Evolutionary conservation across 2,113 vertebrate species (phyloP), one percentile per base, ranked within the genome.

Genomic region (Microcebus jonahi): DNA sequence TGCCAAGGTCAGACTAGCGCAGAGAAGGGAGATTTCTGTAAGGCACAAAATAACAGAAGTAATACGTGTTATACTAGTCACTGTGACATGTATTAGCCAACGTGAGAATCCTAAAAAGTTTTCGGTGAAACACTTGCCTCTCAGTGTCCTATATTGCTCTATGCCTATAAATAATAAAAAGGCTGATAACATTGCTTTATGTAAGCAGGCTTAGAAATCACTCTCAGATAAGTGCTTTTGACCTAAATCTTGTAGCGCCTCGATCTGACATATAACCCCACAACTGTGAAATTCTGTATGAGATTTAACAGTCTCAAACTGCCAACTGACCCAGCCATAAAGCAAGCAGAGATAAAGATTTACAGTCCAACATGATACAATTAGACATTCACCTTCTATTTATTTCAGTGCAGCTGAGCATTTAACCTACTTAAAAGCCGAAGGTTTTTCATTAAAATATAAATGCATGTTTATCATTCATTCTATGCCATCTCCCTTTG

Each of bases 121-220:
- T 98, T 97, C 34, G 10, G 76, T 95, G 90, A 97, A 97, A 97
- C 3, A 27, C 90, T 88, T 87, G 98, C 90, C 67, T 97, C 91
- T 97, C 94, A 55, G 90, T 93, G 92, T 97, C 95, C 96, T 97
- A 94, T 96, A 97, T 97, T 98, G 97, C 97, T 95, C 87, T 91
- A 76, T n/a, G 97, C 91, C 98, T 98, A 98, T 98, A 98, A 98
- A 98, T 98, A 98, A 98, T 98, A 98, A 98, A 98, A 92, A 97
- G 96, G 98, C 97, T 97, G 98, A 98, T 98, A 98, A 98, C 98
- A 98, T 95, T 97, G 97, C 98, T 99, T 99, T 98, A 98, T 98
- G 98, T 98, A 98, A 99, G 99, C 98, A 99, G 98, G 98, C 98
- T 99, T 98, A 99, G 98, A 99, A 98, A 99, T 98, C 98, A 98